Percentiles rank a stretch among this genome's conserved stretches.
Conservation (phyloP, 1,140 invertebrate species). For the Drosophila equinoxialis region DNA sequence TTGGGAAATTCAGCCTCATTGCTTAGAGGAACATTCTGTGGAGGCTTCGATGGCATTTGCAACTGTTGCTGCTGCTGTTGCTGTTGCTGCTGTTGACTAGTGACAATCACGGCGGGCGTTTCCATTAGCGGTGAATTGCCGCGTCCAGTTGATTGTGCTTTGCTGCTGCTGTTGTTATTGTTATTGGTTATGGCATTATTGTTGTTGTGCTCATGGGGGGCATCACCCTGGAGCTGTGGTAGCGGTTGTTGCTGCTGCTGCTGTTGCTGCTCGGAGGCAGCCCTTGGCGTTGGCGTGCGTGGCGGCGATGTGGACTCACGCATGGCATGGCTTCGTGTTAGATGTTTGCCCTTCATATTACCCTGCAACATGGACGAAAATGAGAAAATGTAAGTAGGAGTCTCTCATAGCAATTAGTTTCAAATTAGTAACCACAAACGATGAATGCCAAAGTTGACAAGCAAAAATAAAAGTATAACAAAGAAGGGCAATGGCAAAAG, state of each 20-base stretch:
- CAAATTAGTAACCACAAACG: conserved; percentile 59
- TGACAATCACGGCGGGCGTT: conserved; percentile 80
- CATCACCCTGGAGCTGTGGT: conserved; percentile 50
- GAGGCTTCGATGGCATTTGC: conserved; percentile 41
- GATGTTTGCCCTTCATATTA: conserved; percentile 91
- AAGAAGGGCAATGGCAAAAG: conserved; percentile 11
- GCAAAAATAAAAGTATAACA: not conserved
- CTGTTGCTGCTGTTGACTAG: conserved; percentile 79
- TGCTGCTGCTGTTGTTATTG: conserved; percentile 60
- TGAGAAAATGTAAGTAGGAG: conserved; percentile 14
- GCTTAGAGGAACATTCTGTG: conserved; percentile 69
- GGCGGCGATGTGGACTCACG: conserved; percentile 93
- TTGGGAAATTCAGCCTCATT: conserved; percentile 82
- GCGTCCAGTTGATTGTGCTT: conserved; percentile 74
- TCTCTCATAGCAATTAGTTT: conserved; percentile 68
- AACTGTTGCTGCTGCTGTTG: conserved; percentile 65
- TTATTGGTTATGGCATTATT: conserved; percentile 52
- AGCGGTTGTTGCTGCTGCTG: conserved; percentile 70
- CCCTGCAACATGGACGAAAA: conserved; percentile 79
- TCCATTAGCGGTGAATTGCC: conserved; percentile 83
- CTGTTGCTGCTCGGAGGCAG: conserved; percentile 67
- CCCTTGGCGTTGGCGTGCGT: conserved; percentile 86
- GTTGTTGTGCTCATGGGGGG: conserved; percentile 57
- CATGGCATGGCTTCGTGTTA: conserved; percentile 94
- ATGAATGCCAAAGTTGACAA: conserved; percentile 72